Evolutionary conservation across 2,797 vertebrate species (phyloP), one percentile per base, ranked within the genome.

Genomic region (Cetoscarus ocellatus): DNA sequence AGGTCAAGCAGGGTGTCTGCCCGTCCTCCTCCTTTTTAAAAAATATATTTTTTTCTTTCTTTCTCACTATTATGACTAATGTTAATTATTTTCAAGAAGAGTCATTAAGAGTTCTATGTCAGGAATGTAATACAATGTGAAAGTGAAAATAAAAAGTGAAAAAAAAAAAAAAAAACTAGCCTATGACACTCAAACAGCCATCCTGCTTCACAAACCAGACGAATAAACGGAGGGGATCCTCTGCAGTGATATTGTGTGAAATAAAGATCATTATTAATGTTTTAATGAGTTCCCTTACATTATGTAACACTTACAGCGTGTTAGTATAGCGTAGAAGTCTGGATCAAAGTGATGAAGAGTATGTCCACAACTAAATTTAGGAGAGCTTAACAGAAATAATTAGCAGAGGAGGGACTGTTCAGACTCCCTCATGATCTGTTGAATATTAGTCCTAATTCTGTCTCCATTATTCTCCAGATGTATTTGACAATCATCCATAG

Each of bases 201-300:
- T 10, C n/a, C 49, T 56, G 0, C 56, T 38, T 19, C 39, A 8
- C 12, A 14, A 5, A 10, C 27, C 10, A 27, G 6, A 36, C 52
- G 18, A 62, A 36, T 47, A 47, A 54, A 62, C 50, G 13, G 17
- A 8, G 10, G 77, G 42, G 40, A 18, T 27, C 54, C 47, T 62
- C 15, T 4, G 27, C 51, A 52, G 51, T 55, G 56, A 61, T 39
- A 27, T 44, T 17, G 49, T 35, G 47, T 5, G 58, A 40, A 66
- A 39, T 49, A 61, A 45, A 65, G 62, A 47, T 70, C 49, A 61
- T 61, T 15, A 52, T 19, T 12, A 49, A 13, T 0, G 42, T 14
- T 14, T 68, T 70, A 64, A 70, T 77, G 70, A 79, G 59, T 60
- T 55, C 58, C 45, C 58, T 40, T 0, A 34, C 14, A 58, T 79